phyloP scores from a whole-genome alignment of 2,797 vertebrate genomes.

The Pempheris klunzingeri region DNA sequence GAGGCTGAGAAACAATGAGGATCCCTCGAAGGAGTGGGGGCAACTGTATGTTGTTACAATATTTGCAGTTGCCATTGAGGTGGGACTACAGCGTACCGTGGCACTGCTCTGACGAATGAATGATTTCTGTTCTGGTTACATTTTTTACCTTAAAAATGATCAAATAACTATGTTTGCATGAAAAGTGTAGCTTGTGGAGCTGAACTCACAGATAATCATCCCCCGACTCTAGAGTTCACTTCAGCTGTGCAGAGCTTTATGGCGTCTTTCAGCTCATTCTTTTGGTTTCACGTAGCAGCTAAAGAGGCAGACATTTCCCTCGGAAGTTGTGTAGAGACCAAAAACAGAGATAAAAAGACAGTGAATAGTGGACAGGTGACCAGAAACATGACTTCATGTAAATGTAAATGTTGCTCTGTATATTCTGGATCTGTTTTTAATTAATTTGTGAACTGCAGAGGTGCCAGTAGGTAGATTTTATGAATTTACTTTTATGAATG shows the following conservation, averaged over 20 bases:
- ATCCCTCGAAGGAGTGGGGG: not conserved
- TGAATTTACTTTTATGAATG: too few relatives aligned
- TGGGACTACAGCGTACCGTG: too few relatives aligned
- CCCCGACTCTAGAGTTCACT: not conserved
- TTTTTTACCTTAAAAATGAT: not conserved
- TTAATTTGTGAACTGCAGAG: not conserved
- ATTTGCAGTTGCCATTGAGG: not conserved
- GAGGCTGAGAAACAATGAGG: too few relatives aligned
- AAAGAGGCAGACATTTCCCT: not conserved
- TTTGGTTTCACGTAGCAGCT: not conserved
- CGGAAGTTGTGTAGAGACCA: not conserved
- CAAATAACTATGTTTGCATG: not conserved
- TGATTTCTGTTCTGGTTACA: not conserved
- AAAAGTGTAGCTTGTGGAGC: not conserved
- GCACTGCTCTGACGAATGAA: not conserved
- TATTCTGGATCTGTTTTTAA: too few relatives aligned
- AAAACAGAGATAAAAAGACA: not conserved
- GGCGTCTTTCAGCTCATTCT: not conserved
- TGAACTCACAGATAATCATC: not conserved
- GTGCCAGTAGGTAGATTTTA: not conserved
- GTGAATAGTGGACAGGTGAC: not conserved
- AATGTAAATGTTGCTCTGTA: too few relatives aligned
- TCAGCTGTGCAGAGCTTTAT: not conserved
- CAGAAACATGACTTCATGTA: not conserved
- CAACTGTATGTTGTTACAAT: slow-evolving; percentile 10